These are phyloP conservation scores for Willisornis vidua DNA, from an alignment of 2,113 vertebrate species.

Conservation along the genomic window DNA sequence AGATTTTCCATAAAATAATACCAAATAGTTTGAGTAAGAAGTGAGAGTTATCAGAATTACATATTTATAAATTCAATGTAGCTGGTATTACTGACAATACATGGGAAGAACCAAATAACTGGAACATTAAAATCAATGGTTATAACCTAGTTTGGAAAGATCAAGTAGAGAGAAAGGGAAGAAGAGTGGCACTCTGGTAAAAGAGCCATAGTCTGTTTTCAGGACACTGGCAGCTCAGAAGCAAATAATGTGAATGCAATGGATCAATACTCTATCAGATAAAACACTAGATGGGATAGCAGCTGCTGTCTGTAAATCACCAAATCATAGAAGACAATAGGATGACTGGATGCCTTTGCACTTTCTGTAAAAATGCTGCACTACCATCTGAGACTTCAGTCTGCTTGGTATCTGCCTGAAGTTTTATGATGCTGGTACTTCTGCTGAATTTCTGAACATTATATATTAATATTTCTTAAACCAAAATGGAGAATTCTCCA, in stretches of 20 bases:
- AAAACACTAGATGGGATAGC: conserved; percentile 35
- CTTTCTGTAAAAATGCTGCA: background rate
- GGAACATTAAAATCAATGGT: conserved; percentile 11
- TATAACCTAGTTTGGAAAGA: conserved; percentile 29
- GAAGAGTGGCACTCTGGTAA: background rate
- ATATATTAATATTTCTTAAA: background rate
- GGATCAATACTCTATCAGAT: conserved; percentile 43
- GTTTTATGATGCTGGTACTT: background rate
- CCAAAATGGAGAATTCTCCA: background rate
- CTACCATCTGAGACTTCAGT: background rate
- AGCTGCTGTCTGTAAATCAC: conserved; percentile 48
- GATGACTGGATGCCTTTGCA: conserved; percentile 15
- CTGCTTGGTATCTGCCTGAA: background rate
- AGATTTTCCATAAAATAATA: background rate
- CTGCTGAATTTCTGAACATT: background rate
- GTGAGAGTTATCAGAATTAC: background rate
- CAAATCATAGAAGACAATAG: conserved; percentile 14
- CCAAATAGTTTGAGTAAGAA: background rate
- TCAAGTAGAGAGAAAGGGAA: background rate
- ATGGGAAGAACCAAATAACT: background rate
- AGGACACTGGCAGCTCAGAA: conserved; percentile 14
- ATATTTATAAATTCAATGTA: background rate
- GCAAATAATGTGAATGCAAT: conserved; percentile 6
- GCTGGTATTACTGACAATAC: background rate
- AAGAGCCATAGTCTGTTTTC: conserved; percentile 1